Conservation (phyloP, 2,888 invertebrate genomes). For the Drosophila tripunctata region DNA sequence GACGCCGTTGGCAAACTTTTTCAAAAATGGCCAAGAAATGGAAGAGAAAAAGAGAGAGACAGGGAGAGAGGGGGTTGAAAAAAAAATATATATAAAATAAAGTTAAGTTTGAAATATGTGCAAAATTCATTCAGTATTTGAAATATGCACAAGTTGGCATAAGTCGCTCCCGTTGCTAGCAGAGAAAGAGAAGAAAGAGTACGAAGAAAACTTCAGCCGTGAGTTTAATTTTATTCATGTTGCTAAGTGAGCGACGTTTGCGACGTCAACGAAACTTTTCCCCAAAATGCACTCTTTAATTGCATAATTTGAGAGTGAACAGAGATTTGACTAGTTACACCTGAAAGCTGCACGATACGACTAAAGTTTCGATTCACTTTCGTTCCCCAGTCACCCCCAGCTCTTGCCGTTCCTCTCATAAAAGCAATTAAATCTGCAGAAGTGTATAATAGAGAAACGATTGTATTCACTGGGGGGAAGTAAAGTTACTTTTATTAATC, state of each 20-base stretch:
- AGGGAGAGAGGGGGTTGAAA: too few species aligned
- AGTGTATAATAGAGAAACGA: background rate
- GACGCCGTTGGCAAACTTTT: conserved; percentile 51
- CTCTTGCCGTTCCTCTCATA: too few species aligned
- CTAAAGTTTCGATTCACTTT: background rate
- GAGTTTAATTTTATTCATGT: conserved; percentile 79
- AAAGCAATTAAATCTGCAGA: background rate
- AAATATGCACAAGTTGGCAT: conserved; percentile 73
- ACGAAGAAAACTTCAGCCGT: conserved; percentile 56
- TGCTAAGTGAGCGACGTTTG: conserved; percentile 69
- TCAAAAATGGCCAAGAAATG: conserved; percentile 24
- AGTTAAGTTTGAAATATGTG: conserved; percentile 80
- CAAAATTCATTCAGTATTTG: conserved; percentile 80
- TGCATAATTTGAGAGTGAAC: conserved; percentile 74
- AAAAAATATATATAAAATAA: conserved; percentile 21
- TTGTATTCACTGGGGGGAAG: background rate
- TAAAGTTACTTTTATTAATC: conserved; percentile 10
- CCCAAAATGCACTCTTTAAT: conserved; percentile 72
- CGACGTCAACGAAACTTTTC: conserved; percentile 34
- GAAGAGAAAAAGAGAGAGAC: conserved; percentile 22
- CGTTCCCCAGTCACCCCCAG: background rate
- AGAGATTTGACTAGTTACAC: conserved; percentile 64
- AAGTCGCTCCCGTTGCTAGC: conserved; percentile 47
- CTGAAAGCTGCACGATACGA: conserved; percentile 44
- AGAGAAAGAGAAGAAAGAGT: conserved; percentile 46